Conservation (phyloP, 2,888 invertebrate genomes). For the Drosophila meridiana region DNA sequence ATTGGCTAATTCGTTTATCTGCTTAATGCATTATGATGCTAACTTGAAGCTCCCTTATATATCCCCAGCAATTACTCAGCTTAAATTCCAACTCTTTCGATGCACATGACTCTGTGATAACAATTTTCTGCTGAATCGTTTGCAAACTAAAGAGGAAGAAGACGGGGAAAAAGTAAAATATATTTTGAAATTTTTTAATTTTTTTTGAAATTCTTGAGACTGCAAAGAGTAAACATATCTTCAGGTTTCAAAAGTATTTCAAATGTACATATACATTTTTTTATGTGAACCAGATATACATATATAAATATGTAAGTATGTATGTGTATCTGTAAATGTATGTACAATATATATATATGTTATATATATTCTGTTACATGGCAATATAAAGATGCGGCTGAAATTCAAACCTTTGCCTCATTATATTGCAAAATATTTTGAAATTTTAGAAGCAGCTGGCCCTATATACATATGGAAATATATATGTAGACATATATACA, state of each 20-base stretch:
- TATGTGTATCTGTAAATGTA: not conserved
- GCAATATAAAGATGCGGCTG: not conserved
- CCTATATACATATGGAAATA: not conserved
- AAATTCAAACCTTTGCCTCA: conserved; percentile 2
- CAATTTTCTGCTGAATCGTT: conserved; percentile 27
- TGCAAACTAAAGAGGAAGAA: not conserved
- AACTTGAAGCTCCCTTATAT: not conserved
- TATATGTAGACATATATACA: not conserved
- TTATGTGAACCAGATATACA: not conserved
- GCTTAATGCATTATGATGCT: not conserved
- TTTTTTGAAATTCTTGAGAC: conserved; percentile 4
- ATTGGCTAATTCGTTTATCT: not conserved
- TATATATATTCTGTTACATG: no score
- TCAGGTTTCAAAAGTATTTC: conserved; percentile 30
- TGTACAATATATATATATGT: not conserved
- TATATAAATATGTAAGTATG: not conserved
- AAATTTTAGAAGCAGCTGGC: conserved; percentile 18
- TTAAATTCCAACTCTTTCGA: not conserved
- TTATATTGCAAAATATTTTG: conserved; percentile 47
- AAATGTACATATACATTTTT: not conserved
- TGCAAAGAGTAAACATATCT: conserved; percentile 23
- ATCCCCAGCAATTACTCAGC: not conserved
- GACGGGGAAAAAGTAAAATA: not conserved
- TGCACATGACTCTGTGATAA: conserved; percentile 14
- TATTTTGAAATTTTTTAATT: not conserved